phyloP scores from a whole-genome alignment of 2,888 invertebrate species.

The Corythucha ciliata region DNA sequence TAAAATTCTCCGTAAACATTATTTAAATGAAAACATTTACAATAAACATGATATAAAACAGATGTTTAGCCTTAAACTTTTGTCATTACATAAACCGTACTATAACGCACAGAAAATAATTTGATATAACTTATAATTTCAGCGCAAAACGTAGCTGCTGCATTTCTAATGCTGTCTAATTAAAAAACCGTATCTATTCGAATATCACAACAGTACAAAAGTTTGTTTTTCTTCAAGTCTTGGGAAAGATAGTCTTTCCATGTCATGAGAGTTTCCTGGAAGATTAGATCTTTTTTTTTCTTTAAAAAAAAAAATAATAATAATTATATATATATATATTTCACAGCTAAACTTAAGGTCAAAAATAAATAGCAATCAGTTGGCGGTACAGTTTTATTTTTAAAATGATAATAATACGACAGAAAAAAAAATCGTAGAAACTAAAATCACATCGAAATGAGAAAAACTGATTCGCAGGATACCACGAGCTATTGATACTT shows the following conservation, averaged over 20 bases:
- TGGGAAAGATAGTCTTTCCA: slow-evolving; percentile 12
- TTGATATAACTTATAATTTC: slow-evolving; percentile 10
- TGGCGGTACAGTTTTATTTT: neutral
- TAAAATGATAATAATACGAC: neutral
- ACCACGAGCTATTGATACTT: too few species aligned
- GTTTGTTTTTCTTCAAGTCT: slow-evolving; percentile 24
- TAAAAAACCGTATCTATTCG: slow-evolving; percentile 24
- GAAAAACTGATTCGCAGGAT: slow-evolving; percentile 8
- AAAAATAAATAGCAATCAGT: slow-evolving; percentile 1
- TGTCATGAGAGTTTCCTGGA: slow-evolving; percentile 28
- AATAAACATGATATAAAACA: neutral
- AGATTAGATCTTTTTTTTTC: slow-evolving; percentile 14
- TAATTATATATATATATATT: neutral
- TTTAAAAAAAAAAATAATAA: neutral
- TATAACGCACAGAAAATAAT: slow-evolving; percentile 29
- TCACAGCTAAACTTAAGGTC: slow-evolving; percentile 3
- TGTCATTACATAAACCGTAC: slow-evolving; percentile 20
- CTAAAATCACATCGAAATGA: neutral
- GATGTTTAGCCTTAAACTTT: neutral
- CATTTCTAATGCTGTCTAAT: slow-evolving; percentile 14
- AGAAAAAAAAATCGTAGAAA: neutral
- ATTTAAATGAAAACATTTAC: slow-evolving; percentile 1
- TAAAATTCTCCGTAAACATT: neutral
- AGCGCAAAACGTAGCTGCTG: slow-evolving; percentile 19
- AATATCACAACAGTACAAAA: slow-evolving; percentile 31